Conservation (phyloP, 2,113 vertebrate species). For the Melanocharis versteri region DNA sequence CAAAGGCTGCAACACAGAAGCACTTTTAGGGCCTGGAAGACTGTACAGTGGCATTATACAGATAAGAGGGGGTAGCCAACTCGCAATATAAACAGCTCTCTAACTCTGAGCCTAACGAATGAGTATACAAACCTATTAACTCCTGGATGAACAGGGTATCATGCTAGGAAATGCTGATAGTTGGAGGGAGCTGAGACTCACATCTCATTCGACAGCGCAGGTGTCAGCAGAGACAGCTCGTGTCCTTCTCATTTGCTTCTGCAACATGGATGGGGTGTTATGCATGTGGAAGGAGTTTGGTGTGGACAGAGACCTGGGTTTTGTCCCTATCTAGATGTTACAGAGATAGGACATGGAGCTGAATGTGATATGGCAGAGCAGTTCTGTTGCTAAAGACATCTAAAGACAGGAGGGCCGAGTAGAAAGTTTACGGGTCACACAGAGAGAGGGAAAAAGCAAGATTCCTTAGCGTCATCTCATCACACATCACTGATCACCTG, state of each 20-base stretch:
- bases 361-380: neutral
- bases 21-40: neutral
- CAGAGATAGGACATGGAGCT: neutral
- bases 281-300: neutral
- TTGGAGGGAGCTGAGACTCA: neutral
- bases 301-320: neutral
- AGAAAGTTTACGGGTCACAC: neutral
- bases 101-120: neutral
- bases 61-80: neutral
- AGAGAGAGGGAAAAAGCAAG: neutral
- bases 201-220: neutral
- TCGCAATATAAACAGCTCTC: neutral
- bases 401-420: neutral
- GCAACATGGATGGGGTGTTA: neutral
- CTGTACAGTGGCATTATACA: neutral
- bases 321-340: neutral
- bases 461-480: neutral
- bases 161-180: neutral
- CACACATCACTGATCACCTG: neutral
- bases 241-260: neutral
- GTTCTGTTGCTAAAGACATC: neutral
- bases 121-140: neutral
- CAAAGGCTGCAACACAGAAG: neutral
- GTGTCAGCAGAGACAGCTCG: neutral
- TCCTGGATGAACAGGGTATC: neutral